Percentiles rank a stretch among this genome's conserved stretches.
phyloP scores from a whole-genome alignment of 2,113 vertebrate species.

The Arothron firmamentum region DNA sequence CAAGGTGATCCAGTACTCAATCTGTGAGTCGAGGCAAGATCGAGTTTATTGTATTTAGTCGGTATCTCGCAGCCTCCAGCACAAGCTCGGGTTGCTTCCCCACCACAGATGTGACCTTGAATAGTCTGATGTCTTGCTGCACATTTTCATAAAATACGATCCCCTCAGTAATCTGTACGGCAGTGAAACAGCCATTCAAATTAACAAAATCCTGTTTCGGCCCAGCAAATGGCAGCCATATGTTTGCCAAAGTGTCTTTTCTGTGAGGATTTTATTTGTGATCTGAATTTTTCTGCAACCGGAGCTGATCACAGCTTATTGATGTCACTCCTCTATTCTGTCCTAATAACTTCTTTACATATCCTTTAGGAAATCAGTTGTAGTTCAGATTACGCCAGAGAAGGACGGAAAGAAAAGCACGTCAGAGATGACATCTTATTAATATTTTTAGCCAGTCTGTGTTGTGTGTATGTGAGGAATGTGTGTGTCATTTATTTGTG shows the following conservation, averaged over 20 bases:
- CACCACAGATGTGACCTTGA: too few species aligned
- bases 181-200: background rate
- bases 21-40: too few species aligned
- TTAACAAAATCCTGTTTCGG: background rate
- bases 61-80: too few species aligned
- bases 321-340: constrained; percentile 54
- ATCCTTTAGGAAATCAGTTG: constrained; percentile 73
- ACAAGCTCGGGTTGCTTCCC: too few species aligned
- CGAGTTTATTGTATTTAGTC: too few species aligned
- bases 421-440: constrained; percentile 3
- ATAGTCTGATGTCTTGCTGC: background rate
- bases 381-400: constrained; percentile 59
- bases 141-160: background rate
- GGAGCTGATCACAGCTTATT: constrained; percentile 36
- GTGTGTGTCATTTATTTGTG: constrained; percentile 30
- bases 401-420: constrained; percentile 36
- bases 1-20: too few species aligned
- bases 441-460: constrained; percentile 39
- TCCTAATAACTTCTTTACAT: constrained; percentile 73
- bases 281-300: constrained; percentile 18
- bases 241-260: constrained; percentile 11
- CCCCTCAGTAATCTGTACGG: background rate
- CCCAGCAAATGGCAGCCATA: constrained; percentile 29
- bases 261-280: constrained; percentile 33
- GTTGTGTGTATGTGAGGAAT: constrained; percentile 38